These are phyloP conservation scores for Cyphotilapia sp. DNA, from an alignment of 2,113 vertebrate genomes.

Conservation along the genomic window DNA sequence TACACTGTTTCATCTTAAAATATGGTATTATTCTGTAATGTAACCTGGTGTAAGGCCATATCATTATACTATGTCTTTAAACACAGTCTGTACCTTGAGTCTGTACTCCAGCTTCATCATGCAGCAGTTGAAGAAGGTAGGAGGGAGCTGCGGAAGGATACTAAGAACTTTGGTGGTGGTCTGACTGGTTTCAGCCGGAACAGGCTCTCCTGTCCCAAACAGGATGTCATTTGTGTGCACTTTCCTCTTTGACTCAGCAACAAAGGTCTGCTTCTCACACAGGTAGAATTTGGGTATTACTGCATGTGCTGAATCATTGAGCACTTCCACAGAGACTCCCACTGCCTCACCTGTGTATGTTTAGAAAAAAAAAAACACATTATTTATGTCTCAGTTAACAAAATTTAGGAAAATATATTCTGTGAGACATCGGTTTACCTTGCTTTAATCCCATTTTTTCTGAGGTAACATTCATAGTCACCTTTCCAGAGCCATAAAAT, in stretches of 20 bases:
- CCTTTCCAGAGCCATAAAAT: conserved; percentile 45
- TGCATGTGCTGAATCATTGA: conserved; percentile 28
- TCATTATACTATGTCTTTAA: background rate
- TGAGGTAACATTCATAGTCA: conserved; percentile 47
- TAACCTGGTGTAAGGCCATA: background rate
- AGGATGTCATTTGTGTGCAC: conserved; percentile 38
- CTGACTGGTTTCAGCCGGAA: conserved; percentile 14
- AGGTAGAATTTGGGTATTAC: conserved; percentile 55
- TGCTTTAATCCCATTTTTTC: conserved; percentile 59
- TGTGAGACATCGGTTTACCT: conserved; percentile 23
- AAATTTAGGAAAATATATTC: background rate
- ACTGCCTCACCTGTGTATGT: conserved; percentile 43
- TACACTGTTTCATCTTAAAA: background rate
- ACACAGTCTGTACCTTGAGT: conserved; percentile 43
- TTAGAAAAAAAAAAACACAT: rapidly evolving
- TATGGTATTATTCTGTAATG: background rate
- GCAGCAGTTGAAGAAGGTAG: conserved; percentile 65
- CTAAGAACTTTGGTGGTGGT: conserved; percentile 33
- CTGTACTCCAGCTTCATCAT: conserved; percentile 63
- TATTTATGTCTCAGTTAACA: background rate
- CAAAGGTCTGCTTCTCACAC: conserved; percentile 64
- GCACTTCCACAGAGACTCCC: conserved; percentile 38
- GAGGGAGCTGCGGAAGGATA: conserved; percentile 24
- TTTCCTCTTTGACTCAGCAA: conserved; percentile 16
- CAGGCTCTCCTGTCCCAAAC: conserved; percentile 29